Percentiles rank a stretch among this genome's conserved stretches.
Conservation (phyloP, 1,140 invertebrate genomes). For the Aricia agestis region DNA sequence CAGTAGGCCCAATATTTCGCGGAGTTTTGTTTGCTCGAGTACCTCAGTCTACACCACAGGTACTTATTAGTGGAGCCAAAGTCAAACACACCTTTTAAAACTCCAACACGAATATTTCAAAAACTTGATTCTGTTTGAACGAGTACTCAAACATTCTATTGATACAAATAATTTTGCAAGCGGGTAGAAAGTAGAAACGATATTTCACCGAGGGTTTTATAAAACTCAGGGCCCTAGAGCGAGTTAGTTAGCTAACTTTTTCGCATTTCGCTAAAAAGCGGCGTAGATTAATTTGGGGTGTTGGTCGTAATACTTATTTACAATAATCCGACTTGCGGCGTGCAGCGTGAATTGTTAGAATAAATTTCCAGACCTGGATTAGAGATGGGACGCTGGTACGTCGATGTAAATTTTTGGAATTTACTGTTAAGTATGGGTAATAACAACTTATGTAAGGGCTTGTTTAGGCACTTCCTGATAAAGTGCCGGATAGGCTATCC, state of each 20-base stretch:
- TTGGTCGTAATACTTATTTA: slow-evolving; percentile 69
- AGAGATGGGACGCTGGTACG: slow-evolving; percentile 32
- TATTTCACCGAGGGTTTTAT: slow-evolving; percentile 60
- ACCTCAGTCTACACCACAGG: slow-evolving; percentile 4
- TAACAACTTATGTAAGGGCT: no score
- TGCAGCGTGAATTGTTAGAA: slow-evolving; percentile 60
- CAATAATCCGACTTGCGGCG: slow-evolving; percentile 72
- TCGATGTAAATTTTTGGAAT: slow-evolving; percentile 20
- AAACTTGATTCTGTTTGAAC: slow-evolving; percentile 57
- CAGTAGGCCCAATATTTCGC: neutral
- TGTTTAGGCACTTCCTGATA: no score
- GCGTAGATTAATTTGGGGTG: slow-evolving; percentile 64
- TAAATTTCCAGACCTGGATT: slow-evolving; percentile 56
- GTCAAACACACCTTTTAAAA: slow-evolving; percentile 72
- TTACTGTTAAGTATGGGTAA: no score
- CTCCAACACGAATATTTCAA: slow-evolving; percentile 45
- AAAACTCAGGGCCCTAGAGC: slow-evolving; percentile 42
- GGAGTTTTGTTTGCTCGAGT: slow-evolving; percentile 1
- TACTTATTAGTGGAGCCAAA: slow-evolving; percentile 53
- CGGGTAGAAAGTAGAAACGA: slow-evolving; percentile 51
- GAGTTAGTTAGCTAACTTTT: slow-evolving; percentile 69
- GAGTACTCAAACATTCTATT: slow-evolving; percentile 66
- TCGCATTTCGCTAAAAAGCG: slow-evolving; percentile 67
- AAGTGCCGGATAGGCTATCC: no score
- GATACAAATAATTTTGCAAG: slow-evolving; percentile 65